Conservation (phyloP, 2,113 vertebrate genomes). For the Indicator maculatus region DNA sequence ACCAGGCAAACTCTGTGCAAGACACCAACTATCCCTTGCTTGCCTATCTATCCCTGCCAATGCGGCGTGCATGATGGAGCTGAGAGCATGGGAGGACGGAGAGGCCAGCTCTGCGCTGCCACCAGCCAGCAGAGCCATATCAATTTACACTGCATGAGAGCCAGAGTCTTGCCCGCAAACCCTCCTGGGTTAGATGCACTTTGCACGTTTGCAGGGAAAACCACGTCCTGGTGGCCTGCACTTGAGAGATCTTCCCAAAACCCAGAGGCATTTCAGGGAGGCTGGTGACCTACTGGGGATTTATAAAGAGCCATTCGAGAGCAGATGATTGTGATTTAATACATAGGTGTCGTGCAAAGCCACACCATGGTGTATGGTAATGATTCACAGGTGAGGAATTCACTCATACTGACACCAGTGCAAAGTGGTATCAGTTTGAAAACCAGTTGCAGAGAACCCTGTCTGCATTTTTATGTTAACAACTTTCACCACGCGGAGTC, state of each 20-base stretch:
- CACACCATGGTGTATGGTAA: neutral
- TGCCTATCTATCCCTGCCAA: neutral
- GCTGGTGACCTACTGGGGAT: neutral
- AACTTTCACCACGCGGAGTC: neutral
- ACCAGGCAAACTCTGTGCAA: neutral
- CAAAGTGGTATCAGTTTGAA: constrained; percentile 18
- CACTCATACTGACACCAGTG: neutral
- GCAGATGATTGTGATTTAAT: neutral
- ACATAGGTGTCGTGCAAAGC: neutral
- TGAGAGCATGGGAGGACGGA: neutral
- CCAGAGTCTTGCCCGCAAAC: rapidly evolving
- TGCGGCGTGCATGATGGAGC: rapidly evolving
- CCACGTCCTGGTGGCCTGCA: neutral
- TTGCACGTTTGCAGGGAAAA: rapidly evolving
- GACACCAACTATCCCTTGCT: too few species aligned
- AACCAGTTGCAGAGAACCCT: constrained; percentile 9
- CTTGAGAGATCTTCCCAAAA: neutral
- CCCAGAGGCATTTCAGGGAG: neutral
- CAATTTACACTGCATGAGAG: neutral
- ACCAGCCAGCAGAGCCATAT: neutral
- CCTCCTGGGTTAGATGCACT: neutral
- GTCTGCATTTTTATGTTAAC: constrained; percentile 46
- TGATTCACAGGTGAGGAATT: constrained; percentile 29
- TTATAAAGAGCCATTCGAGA: neutral
- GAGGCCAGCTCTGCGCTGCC: neutral